Conservation (phyloP, 2,113 vertebrate species). For the Machaerirhynchus nigripectus region DNA sequence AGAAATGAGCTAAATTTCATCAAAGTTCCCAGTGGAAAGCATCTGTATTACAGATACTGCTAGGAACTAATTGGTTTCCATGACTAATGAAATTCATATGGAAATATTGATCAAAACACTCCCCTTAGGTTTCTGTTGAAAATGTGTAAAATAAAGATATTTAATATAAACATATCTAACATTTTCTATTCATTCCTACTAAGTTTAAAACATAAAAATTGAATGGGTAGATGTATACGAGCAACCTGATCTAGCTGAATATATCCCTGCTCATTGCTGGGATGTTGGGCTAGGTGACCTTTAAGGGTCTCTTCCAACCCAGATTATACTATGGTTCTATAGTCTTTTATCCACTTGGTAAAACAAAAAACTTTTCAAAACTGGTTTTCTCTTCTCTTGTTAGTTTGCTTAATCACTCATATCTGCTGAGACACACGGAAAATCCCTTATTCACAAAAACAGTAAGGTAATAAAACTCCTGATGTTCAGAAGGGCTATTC, state of each 20-base stretch:
- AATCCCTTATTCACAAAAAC: not conserved
- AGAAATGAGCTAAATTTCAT: slow-evolving; percentile 27
- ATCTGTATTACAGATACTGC: slow-evolving; percentile 7
- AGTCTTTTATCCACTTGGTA: not conserved
- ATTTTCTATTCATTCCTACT: not conserved
- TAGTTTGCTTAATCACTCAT: not conserved
- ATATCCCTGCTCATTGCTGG: not conserved
- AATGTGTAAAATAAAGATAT: not conserved
- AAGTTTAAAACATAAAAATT: not conserved
- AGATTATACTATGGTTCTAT: not conserved
- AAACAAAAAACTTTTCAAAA: not conserved
- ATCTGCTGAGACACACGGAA: not conserved
- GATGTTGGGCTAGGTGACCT: not conserved
- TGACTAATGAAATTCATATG: slow-evolving; percentile 27
- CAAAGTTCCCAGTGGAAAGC: slow-evolving; percentile 28
- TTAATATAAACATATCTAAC: not conserved
- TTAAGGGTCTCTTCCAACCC: not conserved
- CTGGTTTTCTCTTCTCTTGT: not conserved
- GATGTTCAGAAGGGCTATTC: not conserved
- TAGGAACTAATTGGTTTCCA: slow-evolving; percentile 27
- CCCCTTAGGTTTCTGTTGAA: not conserved
- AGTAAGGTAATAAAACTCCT: slow-evolving; percentile 12
- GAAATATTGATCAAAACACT: slow-evolving; percentile 41
- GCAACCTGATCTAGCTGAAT: not conserved
- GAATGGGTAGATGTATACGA: not conserved